Evolutionary conservation across 2,888 invertebrate species (phyloP).

Genomic region (Cephus sareptanus): DNA sequence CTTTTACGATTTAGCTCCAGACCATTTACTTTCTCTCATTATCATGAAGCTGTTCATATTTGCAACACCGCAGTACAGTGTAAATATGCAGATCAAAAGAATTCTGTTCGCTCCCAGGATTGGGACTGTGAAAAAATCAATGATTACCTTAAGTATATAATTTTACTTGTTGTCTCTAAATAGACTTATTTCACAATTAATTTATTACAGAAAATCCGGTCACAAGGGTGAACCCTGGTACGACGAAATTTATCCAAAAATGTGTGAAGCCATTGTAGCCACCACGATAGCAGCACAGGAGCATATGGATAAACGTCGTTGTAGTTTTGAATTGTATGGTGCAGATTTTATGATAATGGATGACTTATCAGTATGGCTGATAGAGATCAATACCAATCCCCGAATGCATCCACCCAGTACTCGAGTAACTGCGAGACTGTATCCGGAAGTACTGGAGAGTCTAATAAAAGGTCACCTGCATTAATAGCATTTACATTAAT

Average conservation of each 20-base stretch:
- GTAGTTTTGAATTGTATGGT: slow-evolving; percentile 88
- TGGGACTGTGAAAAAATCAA: slow-evolving; percentile 21
- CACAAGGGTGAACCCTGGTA: slow-evolving; percentile 70
- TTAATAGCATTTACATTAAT: background rate
- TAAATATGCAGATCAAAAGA: slow-evolving; percentile 70
- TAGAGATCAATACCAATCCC: slow-evolving; percentile 93
- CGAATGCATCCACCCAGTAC: slow-evolving; percentile 84
- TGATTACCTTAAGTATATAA: slow-evolving; percentile 17
- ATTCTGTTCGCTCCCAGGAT: slow-evolving; percentile 27
- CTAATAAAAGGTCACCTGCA: slow-evolving; percentile 81
- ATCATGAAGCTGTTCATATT: slow-evolving; percentile 84
- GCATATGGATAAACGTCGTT: slow-evolving; percentile 72
- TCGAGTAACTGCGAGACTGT: slow-evolving; percentile 84
- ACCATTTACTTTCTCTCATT: slow-evolving; percentile 78
- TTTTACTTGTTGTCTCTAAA: background rate
- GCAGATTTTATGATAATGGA: slow-evolving; percentile 93
- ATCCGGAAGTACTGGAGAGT: slow-evolving; percentile 84
- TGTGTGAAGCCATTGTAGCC: slow-evolving; percentile 81
- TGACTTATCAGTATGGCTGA: slow-evolving; percentile 86
- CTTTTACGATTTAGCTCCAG: slow-evolving; percentile 86
- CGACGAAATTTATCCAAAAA: slow-evolving; percentile 80
- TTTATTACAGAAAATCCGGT: slow-evolving; percentile 67
- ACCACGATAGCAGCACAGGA: slow-evolving; percentile 81
- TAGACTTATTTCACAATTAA: background rate
- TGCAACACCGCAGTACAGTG: slow-evolving; percentile 88